A percentile compares a stretch with the other conserved stretches of the same genome.
Conservation (phyloP, 2,888 invertebrate species). For the Coremacera marginata region DNA sequence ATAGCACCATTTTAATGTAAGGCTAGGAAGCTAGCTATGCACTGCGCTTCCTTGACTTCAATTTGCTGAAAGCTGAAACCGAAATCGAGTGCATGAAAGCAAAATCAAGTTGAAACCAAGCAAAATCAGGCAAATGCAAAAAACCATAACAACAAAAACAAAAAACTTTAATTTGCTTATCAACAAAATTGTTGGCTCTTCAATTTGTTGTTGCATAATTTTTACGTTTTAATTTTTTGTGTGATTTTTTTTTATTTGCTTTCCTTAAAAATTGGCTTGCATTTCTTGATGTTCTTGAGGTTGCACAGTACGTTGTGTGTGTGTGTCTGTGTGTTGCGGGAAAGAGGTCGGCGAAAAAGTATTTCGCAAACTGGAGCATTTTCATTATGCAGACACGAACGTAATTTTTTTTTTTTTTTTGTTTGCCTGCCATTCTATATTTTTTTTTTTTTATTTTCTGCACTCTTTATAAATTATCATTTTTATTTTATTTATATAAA, state of each 20-base stretch:
- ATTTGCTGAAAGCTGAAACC: background rate
- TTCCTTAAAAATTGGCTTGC: background rate
- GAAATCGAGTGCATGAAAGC: slow-evolving; percentile 21
- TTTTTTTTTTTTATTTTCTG: background rate
- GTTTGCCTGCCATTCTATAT: background rate
- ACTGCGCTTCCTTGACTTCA: slow-evolving; percentile 11
- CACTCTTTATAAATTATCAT: background rate
- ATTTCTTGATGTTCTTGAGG: slow-evolving; percentile 5
- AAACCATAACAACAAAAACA: background rate
- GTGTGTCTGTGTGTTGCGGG: too few relatives aligned
- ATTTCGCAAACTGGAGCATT: background rate
- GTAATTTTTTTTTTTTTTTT: background rate
- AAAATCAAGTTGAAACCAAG: slow-evolving; percentile 20
- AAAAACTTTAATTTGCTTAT: slow-evolving; percentile 4
- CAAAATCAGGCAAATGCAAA: background rate
- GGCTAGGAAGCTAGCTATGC: background rate
- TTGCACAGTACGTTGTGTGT: background rate
- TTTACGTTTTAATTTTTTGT: background rate
- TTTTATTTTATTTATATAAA: background rate
- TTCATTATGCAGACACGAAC: slow-evolving; percentile 27
- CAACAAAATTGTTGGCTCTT: slow-evolving; percentile 2
- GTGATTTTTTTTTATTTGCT: background rate
- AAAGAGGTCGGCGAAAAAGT: background rate
- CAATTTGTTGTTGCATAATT: slow-evolving; percentile 6
- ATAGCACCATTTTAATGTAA: background rate